Evolutionary conservation across 2,797 vertebrate species (phyloP).

Genomic region (Gila robusta): DNA sequence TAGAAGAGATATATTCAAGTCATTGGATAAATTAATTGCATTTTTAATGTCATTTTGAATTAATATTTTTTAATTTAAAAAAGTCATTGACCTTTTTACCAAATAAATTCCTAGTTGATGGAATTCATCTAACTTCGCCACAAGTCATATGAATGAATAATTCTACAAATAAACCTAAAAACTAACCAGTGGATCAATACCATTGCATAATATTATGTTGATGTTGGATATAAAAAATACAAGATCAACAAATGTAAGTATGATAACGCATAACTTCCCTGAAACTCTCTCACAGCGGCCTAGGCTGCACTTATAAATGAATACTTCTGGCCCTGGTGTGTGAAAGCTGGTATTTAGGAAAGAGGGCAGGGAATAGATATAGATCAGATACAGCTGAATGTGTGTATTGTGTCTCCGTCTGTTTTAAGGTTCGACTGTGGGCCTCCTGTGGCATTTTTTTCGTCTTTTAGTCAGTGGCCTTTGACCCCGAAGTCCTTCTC

Average conservation of each 20-base stretch:
- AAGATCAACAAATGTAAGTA: background rate
- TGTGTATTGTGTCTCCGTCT: constrained; percentile 55
- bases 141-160: background rate
- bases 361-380: constrained; percentile 27
- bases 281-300: background rate
- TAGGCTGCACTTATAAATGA: background rate
- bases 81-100: background rate
- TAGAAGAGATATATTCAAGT: background rate
- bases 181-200: background rate
- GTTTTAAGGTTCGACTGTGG: constrained; percentile 42
- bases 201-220: background rate
- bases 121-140: background rate
- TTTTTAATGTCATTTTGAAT: background rate
- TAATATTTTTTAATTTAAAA: background rate
- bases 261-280: background rate
- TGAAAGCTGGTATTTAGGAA: constrained; percentile 41
- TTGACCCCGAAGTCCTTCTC: constrained; percentile 88
- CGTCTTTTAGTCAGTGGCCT: constrained; percentile 59
- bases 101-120: background rate
- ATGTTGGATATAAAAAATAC: background rate
- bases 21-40: background rate
- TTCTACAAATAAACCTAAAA: background rate
- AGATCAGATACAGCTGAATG: constrained; percentile 38
- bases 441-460: constrained; percentile 52
- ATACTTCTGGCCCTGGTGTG: background rate